These are phyloP conservation scores for Microctenopoma stevenorrisi DNA, from an alignment of 2,797 vertebrate species.

Conservation along the genomic window DNA sequence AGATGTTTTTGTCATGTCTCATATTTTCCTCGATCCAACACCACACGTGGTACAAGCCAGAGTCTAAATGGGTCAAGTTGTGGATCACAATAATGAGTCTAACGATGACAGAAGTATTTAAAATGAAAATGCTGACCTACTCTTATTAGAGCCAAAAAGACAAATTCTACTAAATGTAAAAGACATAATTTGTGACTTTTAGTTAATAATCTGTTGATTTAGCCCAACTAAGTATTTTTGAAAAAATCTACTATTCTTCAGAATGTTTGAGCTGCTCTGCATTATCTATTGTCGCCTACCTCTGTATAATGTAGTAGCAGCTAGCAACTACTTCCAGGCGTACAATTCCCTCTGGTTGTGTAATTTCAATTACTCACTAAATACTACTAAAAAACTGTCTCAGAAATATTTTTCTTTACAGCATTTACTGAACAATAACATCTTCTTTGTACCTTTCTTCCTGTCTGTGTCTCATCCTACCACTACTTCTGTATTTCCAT, in stretches of 20 bases:
- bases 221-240: no score
- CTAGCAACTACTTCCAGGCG: no score
- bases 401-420: conserved; percentile 5
- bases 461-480: conserved; percentile 44
- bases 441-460: conserved; percentile 42
- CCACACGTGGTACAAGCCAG: no score
- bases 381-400: background rate
- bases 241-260: no score
- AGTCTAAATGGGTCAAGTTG: background rate
- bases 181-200: no score
- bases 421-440: conserved; percentile 13
- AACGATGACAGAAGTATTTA: no score
- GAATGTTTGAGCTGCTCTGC: no score
- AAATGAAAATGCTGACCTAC: no score
- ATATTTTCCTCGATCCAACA: background rate
- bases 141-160: no score
- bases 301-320: no score
- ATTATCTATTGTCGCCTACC: no score
- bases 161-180: no score
- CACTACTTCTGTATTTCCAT: conserved; percentile 54
- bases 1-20: background rate
- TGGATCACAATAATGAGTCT: background rate
- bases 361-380: background rate
- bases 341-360: background rate
- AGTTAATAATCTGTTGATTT: background rate